Evolutionary conservation across 2,888 invertebrate genomes (phyloP).

Genomic region (Heliconius aoede): DNA sequence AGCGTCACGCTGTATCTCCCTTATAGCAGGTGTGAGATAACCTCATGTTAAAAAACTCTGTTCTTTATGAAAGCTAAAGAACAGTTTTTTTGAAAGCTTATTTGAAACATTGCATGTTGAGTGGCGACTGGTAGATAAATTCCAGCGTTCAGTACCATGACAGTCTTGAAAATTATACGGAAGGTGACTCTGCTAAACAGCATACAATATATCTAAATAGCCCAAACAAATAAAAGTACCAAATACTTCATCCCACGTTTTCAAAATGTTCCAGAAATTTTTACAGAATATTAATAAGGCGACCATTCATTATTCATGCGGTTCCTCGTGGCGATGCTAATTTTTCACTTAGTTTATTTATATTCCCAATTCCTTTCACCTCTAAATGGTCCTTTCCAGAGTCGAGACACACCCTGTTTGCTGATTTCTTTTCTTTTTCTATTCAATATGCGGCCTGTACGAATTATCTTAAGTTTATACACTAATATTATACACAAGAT

Average conservation of each 20-base stretch:
- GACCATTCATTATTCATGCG: slow-evolving; percentile 50
- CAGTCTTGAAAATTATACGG: no score
- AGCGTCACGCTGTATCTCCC: not conserved
- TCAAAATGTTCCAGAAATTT: slow-evolving; percentile 46
- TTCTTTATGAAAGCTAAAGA: no score
- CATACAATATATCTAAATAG: not conserved
- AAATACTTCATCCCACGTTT: slow-evolving; percentile 3
- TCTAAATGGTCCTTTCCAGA: slow-evolving; percentile 36
- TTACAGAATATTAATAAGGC: slow-evolving; percentile 48
- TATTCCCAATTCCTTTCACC: slow-evolving; percentile 46
- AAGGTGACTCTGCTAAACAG: no score
- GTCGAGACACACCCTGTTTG: slow-evolving; percentile 28
- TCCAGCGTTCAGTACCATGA: no score
- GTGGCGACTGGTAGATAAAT: no score
- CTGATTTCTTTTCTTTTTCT: slow-evolving; percentile 30
- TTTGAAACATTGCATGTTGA: not conserved
- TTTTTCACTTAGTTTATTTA: slow-evolving; percentile 48
- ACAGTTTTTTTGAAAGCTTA: not conserved
- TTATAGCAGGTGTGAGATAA: not conserved
- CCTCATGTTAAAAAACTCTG: not conserved
- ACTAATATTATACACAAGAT: no score
- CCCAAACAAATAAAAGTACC: not conserved
- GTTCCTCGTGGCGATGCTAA: slow-evolving; percentile 45
- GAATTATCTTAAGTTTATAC: not conserved
- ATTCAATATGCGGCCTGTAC: slow-evolving; percentile 1